Evolutionary conservation across 2,888 invertebrate species (phyloP).

Genomic region (Nebria salina): DNA sequence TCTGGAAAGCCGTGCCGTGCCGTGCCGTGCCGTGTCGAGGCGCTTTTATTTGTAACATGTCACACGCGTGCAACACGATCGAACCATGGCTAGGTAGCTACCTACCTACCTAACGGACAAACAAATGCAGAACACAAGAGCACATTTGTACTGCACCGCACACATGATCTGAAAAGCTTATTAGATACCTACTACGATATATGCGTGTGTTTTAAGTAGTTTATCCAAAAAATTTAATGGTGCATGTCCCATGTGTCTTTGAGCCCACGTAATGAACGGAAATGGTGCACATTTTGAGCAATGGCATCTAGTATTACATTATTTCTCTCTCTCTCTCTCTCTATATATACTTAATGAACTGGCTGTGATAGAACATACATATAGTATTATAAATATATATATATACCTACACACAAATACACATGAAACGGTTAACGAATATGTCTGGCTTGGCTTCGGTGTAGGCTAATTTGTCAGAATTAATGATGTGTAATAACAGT

Average conservation of each 20-base stretch:
- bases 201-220: too few species aligned
- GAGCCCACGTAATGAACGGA: constrained; percentile 36
- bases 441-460: constrained; percentile 25
- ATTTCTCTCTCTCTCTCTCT: not conserved
- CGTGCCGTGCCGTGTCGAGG: constrained; percentile 37
- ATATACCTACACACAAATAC: not conserved
- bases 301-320: constrained; percentile 44
- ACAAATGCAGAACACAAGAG: not conserved
- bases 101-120: not conserved
- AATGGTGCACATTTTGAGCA: constrained; percentile 43
- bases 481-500: constrained; percentile 44
- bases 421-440: constrained; percentile 4
- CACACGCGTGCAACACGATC: constrained; percentile 39
- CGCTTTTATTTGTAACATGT: constrained; percentile 45
- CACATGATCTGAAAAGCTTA: too few species aligned
- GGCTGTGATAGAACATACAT: not conserved
- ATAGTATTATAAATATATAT: not conserved
- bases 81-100: not conserved
- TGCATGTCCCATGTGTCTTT: not conserved
- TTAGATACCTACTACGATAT: too few species aligned
- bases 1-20: constrained; percentile 41
- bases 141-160: too few species aligned
- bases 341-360: constrained; percentile 15
- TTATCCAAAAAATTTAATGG: too few species aligned
- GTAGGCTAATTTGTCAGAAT: constrained; percentile 44